Conservation (phyloP, 1,140 invertebrate genomes). For the Trachelipus rathkii region DNA sequence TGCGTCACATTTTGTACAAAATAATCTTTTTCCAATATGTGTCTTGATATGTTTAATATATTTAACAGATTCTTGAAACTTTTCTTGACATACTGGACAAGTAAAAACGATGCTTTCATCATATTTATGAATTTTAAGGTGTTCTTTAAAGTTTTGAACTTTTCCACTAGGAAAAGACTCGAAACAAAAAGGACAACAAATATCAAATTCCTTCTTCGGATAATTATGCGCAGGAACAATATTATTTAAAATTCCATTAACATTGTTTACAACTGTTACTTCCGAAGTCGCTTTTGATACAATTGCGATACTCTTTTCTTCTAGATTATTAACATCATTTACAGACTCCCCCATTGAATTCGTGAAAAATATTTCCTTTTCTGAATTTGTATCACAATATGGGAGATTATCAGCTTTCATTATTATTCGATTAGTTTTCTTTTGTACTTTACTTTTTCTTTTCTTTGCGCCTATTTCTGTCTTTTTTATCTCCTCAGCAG, state of each 20-base stretch:
- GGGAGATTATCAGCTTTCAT: slow-evolving; percentile 27
- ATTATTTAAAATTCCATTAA: too few species aligned
- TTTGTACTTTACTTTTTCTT: slow-evolving; percentile 41
- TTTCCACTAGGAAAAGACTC: not conserved
- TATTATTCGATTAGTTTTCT: slow-evolving; percentile 40
- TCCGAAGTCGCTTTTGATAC: too few species aligned
- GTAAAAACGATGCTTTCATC: not conserved
- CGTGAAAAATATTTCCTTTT: too few species aligned
- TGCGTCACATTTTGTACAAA: not conserved
- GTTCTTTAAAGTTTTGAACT: not conserved
- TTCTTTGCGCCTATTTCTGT: slow-evolving; percentile 41
- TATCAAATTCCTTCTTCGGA: not conserved
- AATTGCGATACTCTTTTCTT: too few species aligned
- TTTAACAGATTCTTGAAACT: not conserved
- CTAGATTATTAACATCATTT: too few species aligned
- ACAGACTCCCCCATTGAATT: too few species aligned
- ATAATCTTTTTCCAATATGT: not conserved
- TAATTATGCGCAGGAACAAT: too few species aligned
- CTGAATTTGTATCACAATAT: too few species aligned
- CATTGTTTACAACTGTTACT: too few species aligned
- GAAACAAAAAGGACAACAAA: not conserved
- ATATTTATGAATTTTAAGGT: not conserved
- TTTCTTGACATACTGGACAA: not conserved
- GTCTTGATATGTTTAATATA: not conserved
- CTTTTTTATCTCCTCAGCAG: slow-evolving; percentile 21